Evolutionary conservation across 1,140 invertebrate genomes (phyloP).

Genomic region (Diplogasteroides magnus): DNA sequence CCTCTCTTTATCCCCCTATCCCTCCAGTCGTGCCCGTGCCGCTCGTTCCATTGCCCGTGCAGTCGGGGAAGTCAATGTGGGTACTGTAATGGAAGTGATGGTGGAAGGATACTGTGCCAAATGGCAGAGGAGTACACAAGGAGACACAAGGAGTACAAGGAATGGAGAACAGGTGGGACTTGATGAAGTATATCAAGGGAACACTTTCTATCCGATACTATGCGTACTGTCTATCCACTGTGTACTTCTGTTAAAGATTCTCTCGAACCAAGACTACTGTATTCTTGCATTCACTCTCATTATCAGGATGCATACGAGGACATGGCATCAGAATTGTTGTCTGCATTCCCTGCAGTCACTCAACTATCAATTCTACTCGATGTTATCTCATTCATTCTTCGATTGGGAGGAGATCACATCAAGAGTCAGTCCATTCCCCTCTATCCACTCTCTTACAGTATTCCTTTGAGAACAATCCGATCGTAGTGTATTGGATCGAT

Average conservation of each 20-base stretch:
- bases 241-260: no score
- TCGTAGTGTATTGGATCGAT: neutral
- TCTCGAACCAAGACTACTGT: neutral
- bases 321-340: constrained; percentile 15
- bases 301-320: constrained; percentile 28
- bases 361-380: constrained; percentile 10
- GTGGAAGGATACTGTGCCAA: constrained; percentile 19
- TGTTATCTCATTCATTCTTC: constrained; percentile 2
- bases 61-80: neutral
- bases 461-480: neutral
- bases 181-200: no score
- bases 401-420: constrained; percentile 5
- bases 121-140: constrained; percentile 17
- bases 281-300: neutral
- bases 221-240: no score
- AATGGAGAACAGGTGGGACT: neutral
- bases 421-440: neutral
- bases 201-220: no score
- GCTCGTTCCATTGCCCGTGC: neutral
- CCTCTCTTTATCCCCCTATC: neutral
- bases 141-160: neutral
- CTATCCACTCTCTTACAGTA: neutral
- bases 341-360: constrained; percentile 4
- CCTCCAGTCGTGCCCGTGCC: constrained; percentile 7
- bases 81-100: neutral